phyloP scores from a whole-genome alignment of 92 coral and sea anemone species.

The Pocillopora meandrina region DNA sequence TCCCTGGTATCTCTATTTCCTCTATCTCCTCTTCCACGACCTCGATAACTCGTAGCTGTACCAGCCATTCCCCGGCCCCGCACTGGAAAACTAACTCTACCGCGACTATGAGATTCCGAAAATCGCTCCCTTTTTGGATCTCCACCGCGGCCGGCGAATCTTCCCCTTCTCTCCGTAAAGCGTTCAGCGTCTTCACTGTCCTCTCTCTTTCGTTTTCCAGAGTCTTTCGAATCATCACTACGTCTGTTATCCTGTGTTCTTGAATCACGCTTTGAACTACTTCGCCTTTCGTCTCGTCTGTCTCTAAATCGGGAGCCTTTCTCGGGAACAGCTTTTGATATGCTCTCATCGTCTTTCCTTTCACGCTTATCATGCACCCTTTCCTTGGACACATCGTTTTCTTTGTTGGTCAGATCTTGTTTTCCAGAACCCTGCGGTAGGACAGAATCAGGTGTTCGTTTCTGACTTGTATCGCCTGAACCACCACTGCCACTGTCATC shows the following conservation, averaged over 20 bases:
- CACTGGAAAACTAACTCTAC: slow-evolving; percentile 57
- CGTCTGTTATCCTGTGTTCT: slow-evolving; percentile 35
- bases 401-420: background rate
- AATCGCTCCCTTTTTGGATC: slow-evolving; percentile 52
- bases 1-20: slow-evolving; percentile 52
- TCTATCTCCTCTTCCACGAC: slow-evolving; percentile 66
- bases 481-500: slow-evolving; percentile 21
- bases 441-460: slow-evolving; percentile 21
- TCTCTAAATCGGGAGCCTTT: slow-evolving; percentile 32
- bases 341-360: slow-evolving; percentile 34
- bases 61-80: slow-evolving; percentile 78
- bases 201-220: slow-evolving; percentile 45
- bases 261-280: slow-evolving; percentile 17
- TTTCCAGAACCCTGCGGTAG: slow-evolving; percentile 28
- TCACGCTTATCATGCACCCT: slow-evolving; percentile 36
- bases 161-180: slow-evolving; percentile 29
- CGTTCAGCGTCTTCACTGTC: slow-evolving; percentile 30
- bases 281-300: slow-evolving; percentile 39
- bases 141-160: slow-evolving; percentile 31
- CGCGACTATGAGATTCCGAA: slow-evolving; percentile 60
- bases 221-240: slow-evolving; percentile 22
- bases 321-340: slow-evolving; percentile 4
- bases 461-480: slow-evolving; percentile 20
- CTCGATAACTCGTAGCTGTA: slow-evolving; percentile 34
- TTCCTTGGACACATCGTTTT: slow-evolving; percentile 33